Evolutionary conservation across 2,113 vertebrate genomes (phyloP).

Genomic region (Pitta sordida): DNA sequence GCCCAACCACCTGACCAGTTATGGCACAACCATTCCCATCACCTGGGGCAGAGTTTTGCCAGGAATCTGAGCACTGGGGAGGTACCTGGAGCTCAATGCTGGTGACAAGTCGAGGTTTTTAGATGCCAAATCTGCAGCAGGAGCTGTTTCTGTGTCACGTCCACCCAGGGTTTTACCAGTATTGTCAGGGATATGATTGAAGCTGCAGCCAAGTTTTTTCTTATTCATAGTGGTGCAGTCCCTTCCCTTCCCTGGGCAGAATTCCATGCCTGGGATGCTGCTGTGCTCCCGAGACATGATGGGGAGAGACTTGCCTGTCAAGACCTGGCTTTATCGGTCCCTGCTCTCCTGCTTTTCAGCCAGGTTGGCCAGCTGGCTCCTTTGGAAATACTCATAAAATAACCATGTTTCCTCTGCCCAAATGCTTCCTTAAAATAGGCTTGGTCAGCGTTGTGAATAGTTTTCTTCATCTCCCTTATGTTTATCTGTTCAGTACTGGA

Average conservation of each 20-base stretch:
- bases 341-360: not conserved
- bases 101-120: not conserved
- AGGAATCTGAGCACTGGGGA: not conserved
- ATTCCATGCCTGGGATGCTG: accelerated
- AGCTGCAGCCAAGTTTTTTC: not conserved
- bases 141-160: not conserved
- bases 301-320: not conserved
- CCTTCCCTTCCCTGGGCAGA: not conserved
- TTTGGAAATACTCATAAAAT: not conserved
- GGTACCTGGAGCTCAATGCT: not conserved
- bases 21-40: not conserved
- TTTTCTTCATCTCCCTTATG: not conserved
- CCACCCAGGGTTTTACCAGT: not conserved
- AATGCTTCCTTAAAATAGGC: not conserved
- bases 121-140: accelerated
- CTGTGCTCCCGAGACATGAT: accelerated
- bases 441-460: accelerated
- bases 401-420: not conserved
- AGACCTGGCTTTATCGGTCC: not conserved
- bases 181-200: accelerated
- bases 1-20: not conserved
- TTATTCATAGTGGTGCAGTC: accelerated
- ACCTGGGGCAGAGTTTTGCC: accelerated
- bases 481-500: not conserved
- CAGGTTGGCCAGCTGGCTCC: not conserved